Evolutionary conservation across 1,140 invertebrate species (phyloP).

Genomic region (Bradynema listronoti): DNA sequence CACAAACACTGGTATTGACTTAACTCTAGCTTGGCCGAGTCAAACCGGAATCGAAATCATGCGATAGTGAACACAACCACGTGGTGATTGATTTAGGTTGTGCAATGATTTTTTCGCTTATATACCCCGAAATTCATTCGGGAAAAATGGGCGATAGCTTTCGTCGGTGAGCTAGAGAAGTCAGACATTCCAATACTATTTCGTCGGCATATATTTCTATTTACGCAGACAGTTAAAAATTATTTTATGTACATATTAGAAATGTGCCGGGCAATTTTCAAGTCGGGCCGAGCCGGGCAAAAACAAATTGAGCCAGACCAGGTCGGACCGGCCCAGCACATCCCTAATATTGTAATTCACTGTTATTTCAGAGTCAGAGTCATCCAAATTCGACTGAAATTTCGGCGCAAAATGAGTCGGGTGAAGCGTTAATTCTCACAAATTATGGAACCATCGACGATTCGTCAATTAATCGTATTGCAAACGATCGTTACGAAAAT

Average conservation of each 20-base stretch:
- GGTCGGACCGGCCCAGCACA: neutral
- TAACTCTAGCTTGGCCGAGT: too few relatives aligned
- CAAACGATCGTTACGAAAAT: neutral
- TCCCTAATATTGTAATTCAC: conserved; percentile 3
- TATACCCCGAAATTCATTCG: too few relatives aligned
- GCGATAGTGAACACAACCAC: too few relatives aligned
- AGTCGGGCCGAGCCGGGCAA: conserved; percentile 22
- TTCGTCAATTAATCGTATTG: neutral
- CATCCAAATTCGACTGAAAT: conserved; percentile 18
- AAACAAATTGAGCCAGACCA: conserved; percentile 4
- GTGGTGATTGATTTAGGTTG: neutral
- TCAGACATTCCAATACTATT: too few relatives aligned
- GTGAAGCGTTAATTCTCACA: conserved; percentile 25
- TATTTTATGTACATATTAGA: neutral
- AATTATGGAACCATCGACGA: conserved; percentile 27
- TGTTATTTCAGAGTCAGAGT: conserved; percentile 4
- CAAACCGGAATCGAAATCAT: too few relatives aligned
- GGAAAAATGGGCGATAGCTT: too few relatives aligned
- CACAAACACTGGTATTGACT: too few relatives aligned
- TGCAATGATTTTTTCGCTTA: neutral
- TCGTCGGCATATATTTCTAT: too few relatives aligned
- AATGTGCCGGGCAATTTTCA: neutral
- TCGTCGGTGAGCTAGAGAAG: too few relatives aligned
- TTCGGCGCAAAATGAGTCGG: conserved; percentile 16
- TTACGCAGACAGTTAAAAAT: too few relatives aligned